Conservation (phyloP, 2,113 vertebrate species). For the Melanerpes aurifrons region DNA sequence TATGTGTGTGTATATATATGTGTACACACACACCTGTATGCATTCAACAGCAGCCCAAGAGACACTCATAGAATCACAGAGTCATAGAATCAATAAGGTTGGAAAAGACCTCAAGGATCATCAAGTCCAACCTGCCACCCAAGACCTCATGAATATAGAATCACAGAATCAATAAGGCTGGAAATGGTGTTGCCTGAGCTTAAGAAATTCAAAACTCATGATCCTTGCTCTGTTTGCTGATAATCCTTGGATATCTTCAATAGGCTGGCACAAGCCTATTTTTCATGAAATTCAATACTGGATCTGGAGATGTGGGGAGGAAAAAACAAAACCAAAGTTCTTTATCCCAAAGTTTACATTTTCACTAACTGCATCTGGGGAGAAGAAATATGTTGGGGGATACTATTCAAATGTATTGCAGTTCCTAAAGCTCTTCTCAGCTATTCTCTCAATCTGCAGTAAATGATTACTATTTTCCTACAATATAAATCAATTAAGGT, state of each 20-base stretch:
- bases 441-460: not conserved
- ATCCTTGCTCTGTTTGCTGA: not conserved
- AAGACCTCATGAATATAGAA: too few species aligned
- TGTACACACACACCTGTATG: fast-evolving
- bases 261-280: fast-evolving
- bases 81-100: too few species aligned
- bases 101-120: too few species aligned
- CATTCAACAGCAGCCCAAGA: not conserved
- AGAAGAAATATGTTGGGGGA: not conserved
- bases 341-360: not conserved
- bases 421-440: not conserved
- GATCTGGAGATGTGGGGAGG: not conserved
- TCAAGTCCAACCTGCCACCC: too few species aligned
- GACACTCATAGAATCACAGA: not conserved
- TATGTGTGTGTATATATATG: too few species aligned
- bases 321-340: fast-evolving
- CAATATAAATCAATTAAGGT: not conserved
- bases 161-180: too few species aligned
- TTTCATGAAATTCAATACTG: not conserved
- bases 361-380: not conserved
- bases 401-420: not conserved
- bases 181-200: not conserved
- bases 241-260: not conserved
- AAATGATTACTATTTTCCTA: not conserved
- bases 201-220: not conserved